A percentile compares a stretch with the other conserved stretches of the same genome.
These are phyloP conservation scores for Xiphorhynchus erythropygius DNA, from an alignment of 2,797 vertebrate species.

Conservation along the genomic window DNA sequence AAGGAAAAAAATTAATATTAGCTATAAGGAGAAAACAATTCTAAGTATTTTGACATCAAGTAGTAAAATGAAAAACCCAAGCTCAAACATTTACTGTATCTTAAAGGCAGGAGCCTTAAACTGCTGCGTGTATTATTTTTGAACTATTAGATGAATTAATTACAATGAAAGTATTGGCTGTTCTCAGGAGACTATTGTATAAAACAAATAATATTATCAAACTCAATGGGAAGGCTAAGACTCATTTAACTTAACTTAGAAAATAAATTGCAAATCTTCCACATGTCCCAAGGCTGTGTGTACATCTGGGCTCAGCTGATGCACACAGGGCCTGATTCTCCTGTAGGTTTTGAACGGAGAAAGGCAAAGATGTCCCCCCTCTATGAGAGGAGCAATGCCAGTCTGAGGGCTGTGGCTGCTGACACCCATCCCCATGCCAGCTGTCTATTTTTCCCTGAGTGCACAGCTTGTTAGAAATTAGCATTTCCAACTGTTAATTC, in stretches of 20 bases:
- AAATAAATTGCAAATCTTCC: not conserved
- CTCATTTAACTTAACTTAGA: not conserved
- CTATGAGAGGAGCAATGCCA: not conserved
- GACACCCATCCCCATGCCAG: not conserved
- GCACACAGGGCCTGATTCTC: not conserved
- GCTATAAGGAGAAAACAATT: slow-evolving; percentile 70
- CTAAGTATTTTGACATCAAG: slow-evolving; percentile 79
- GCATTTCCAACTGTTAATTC: not conserved
- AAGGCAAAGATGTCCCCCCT: not conserved
- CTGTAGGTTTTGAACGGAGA: fast-evolving
- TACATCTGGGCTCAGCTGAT: not conserved
- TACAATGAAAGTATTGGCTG: slow-evolving; percentile 18
- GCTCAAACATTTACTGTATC: slow-evolving; percentile 18
- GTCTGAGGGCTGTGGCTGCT: not conserved
- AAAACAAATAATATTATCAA: slow-evolving; percentile 33
- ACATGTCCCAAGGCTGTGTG: fast-evolving
- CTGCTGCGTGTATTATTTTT: slow-evolving; percentile 4
- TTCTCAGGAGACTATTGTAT: slow-evolving; percentile 25
- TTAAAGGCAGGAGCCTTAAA: slow-evolving; percentile 19
- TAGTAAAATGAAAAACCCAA: slow-evolving; percentile 61
- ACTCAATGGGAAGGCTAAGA: slow-evolving; percentile 14
- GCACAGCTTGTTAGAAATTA: not conserved
- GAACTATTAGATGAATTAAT: slow-evolving; percentile 53
- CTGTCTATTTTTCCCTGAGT: not conserved
- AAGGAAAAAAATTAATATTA: slow-evolving; percentile 53